These are phyloP conservation scores for Drosophila monieri DNA, from an alignment of 2,888 invertebrate species.

Conservation along the genomic window DNA sequence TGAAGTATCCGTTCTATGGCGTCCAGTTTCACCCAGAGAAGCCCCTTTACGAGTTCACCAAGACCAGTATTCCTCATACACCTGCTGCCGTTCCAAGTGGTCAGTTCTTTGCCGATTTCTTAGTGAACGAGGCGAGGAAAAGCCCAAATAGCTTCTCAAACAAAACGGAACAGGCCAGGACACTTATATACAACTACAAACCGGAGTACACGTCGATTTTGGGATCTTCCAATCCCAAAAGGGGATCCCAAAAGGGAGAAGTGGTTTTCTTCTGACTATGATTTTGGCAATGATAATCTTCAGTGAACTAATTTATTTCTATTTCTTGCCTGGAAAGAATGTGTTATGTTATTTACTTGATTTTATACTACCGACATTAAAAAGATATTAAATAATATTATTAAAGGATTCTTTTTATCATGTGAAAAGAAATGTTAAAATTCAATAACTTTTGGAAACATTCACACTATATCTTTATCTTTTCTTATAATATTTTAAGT, in stretches of 20 bases:
- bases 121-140: conserved; percentile 90
- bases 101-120: conserved; percentile 93
- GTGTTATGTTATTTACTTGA: neutral
- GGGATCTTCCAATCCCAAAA: no score
- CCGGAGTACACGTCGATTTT: conserved; percentile 87
- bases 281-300: neutral
- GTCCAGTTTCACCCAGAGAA: conserved; percentile 97
- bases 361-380: neutral
- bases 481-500: no score
- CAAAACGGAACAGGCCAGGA: conserved; percentile 84
- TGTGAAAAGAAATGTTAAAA: neutral
- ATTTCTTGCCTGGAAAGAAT: neutral
- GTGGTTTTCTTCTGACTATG: conserved; percentile 8
- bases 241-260: no score
- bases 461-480: no score
- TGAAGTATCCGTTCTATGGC: conserved; percentile 91
- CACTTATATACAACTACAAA: conserved; percentile 90
- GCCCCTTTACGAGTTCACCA: conserved; percentile 90
- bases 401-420: neutral
- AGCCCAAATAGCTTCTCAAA: conserved; percentile 86
- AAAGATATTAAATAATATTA: no score
- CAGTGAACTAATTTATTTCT: neutral
- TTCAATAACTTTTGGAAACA: no score
- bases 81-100: conserved; percentile 86
- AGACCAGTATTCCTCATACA: conserved; percentile 88